A percentile compares a stretch with the other conserved stretches of the same genome.
These are phyloP conservation scores for Spheniscus humboldti DNA, from an alignment of 2,797 vertebrate species.

Conservation along the genomic window DNA sequence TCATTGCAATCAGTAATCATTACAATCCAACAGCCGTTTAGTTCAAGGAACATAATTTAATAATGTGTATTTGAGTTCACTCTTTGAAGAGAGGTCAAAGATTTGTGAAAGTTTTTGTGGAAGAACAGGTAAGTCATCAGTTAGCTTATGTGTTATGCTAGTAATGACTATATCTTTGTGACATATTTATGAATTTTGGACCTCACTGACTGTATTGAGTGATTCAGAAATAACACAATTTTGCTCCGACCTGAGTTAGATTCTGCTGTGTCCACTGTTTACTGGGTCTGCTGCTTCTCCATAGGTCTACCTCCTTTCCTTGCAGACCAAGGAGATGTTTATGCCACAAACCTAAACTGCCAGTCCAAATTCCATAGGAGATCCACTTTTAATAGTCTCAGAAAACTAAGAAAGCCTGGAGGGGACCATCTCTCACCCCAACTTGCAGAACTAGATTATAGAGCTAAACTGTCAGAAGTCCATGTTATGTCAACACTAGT, in stretches of 20 bases:
- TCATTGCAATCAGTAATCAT: neutral
- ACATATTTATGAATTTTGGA: neutral
- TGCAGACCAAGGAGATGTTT: neutral
- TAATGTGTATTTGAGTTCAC: neutral
- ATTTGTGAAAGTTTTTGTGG: neutral
- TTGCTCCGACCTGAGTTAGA: neutral
- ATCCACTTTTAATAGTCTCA: neutral
- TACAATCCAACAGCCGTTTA: neutral
- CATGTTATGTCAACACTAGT: fast-evolving
- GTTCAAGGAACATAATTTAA: neutral
- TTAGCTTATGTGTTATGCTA: too few relatives aligned
- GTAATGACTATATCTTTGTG: neutral
- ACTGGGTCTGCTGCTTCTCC: neutral
- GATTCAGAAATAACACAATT: neutral
- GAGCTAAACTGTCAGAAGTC: neutral
- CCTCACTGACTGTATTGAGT: neutral
- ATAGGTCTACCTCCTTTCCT: neutral
- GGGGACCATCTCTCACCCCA: neutral
- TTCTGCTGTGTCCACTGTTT: too few relatives aligned
- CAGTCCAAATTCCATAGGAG: too few relatives aligned
- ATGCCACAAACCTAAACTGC: neutral
- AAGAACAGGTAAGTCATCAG: neutral
- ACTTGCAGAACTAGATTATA: too few relatives aligned
- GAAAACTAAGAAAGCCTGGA: neutral
- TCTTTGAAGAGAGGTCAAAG: neutral